Conservation (phyloP, 2,888 invertebrate genomes). For the Nephrotoma guestfalica region DNA sequence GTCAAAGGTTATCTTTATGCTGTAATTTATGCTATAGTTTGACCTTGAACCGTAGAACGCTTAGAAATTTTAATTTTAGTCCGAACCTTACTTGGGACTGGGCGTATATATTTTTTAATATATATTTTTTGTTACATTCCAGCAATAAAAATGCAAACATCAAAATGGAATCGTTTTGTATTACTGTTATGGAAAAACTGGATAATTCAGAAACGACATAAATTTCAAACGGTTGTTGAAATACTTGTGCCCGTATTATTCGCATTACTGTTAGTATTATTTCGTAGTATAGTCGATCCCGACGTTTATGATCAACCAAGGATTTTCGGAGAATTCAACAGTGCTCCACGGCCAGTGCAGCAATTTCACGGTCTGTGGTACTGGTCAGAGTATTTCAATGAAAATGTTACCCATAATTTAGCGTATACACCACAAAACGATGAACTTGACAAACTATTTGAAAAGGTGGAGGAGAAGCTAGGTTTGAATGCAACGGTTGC, state of each 20-base stretch:
- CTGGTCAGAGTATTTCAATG: not conserved
- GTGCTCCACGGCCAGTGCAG: not conserved
- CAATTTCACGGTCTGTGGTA: not conserved
- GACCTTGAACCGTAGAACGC: no score
- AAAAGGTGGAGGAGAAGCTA: not conserved
- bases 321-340: not conserved
- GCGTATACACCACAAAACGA: not conserved
- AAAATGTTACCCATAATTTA: not conserved
- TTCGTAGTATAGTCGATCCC: conserved; percentile 51
- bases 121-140: not conserved
- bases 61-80: no score
- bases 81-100: no score
- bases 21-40: no score
- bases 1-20: no score
- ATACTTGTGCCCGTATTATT: conserved; percentile 51
- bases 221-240: conserved; percentile 50
- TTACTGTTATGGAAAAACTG: conserved; percentile 76
- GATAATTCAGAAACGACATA: conserved; percentile 58
- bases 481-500: not conserved
- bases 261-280: conserved; percentile 48
- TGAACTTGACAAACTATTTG: not conserved
- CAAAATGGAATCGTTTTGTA: conserved; percentile 41
- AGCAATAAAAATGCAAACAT: conserved; percentile 8
- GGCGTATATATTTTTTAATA: no score
- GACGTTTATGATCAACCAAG: conserved; percentile 16